Evolutionary conservation across 2,113 vertebrate genomes (phyloP).

Genomic region (Pyxicephalus adspersus): DNA sequence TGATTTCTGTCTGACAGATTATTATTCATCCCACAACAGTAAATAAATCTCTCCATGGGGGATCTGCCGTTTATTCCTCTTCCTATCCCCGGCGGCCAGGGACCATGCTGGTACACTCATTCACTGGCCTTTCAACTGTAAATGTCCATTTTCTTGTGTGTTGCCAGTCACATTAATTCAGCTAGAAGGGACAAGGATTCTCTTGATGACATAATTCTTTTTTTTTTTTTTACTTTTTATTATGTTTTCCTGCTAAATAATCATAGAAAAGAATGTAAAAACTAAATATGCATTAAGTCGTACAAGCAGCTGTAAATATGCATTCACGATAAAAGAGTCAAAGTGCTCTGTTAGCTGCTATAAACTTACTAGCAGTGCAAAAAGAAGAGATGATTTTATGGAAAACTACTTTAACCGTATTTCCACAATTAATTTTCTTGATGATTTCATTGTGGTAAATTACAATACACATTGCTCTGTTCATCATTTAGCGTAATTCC

Average conservation of each 20-base stretch:
- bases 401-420: not conserved
- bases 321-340: not conserved
- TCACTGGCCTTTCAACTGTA: conserved; percentile 68
- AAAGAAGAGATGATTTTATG: not conserved
- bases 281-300: conserved; percentile 59
- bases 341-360: not conserved
- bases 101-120: conserved; percentile 61
- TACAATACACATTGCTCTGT: no score
- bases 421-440: no score
- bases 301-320: conserved; percentile 2
- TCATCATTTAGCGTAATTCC: no score
- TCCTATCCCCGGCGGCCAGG: conserved; percentile 57
- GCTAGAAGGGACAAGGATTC: conserved; percentile 59
- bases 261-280: conserved; percentile 40
- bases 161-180: conserved; percentile 66
- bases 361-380: no score
- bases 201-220: conserved; percentile 65
- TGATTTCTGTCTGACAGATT: conserved; percentile 62
- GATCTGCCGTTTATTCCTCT: conserved; percentile 53
- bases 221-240: conserved; percentile 48
- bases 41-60: conserved; percentile 66
- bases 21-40: conserved; percentile 64
- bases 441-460: no score
- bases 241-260: conserved; percentile 58
- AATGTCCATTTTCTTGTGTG: conserved; percentile 70